Evolutionary conservation across 1,140 invertebrate genomes (phyloP).

Genomic region (Mactra quadrangularis): DNA sequence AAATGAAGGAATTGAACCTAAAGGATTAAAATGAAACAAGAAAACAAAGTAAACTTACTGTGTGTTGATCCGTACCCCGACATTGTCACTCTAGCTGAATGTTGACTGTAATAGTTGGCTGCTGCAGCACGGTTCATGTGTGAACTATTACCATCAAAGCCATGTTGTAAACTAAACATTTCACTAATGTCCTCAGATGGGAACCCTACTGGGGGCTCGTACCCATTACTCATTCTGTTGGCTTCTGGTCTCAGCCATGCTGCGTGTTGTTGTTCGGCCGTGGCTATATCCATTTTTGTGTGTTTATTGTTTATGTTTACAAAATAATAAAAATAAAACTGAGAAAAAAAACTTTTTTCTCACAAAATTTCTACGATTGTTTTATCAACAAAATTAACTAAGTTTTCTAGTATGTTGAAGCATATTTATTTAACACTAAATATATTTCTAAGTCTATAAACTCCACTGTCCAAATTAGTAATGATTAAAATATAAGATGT

Average conservation of each 20-base stretch:
- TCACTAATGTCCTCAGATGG: conserved; percentile 57
- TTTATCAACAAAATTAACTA: too few species aligned
- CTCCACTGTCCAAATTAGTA: too few species aligned
- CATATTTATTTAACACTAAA: too few species aligned
- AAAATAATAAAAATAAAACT: too few species aligned
- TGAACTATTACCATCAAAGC: conserved; percentile 44
- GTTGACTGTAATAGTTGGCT: conserved; percentile 47
- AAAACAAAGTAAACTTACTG: conserved; percentile 32
- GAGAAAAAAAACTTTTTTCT: too few species aligned
- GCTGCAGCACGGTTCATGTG: conserved; percentile 45
- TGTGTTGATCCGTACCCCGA: conserved; percentile 45
- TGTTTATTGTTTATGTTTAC: conserved; percentile 1
- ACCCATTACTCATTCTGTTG: conserved; percentile 38
- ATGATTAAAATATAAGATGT: too few species aligned
- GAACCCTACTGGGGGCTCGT: conserved; percentile 49
- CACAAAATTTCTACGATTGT: too few species aligned
- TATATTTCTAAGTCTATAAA: too few species aligned
- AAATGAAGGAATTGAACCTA: too few species aligned
- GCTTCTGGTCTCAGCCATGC: conserved; percentile 53
- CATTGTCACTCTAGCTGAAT: conserved; percentile 47
- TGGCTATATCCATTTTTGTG: conserved; percentile 59
- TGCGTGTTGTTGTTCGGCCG: conserved; percentile 57
- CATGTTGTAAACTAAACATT: conserved; percentile 43
- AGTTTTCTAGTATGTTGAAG: too few species aligned
- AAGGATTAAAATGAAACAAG: too few species aligned